Evolutionary conservation across 2,888 invertebrate species (phyloP).

Genomic region (Orthosia gothica): DNA sequence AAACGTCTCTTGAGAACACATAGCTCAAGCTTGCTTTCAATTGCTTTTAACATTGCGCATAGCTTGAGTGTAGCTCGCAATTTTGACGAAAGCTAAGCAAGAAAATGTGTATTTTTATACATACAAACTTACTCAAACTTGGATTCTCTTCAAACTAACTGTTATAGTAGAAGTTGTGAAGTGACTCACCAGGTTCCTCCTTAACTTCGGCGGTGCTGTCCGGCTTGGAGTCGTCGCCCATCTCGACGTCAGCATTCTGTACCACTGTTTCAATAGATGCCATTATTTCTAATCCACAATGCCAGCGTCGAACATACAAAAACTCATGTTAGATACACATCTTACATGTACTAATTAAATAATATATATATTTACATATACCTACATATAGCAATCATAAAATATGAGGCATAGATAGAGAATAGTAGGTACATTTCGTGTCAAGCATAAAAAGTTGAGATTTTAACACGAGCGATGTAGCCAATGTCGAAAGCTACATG

Average conservation of each 20-base stretch:
- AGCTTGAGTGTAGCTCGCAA: no score
- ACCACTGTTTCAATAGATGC: slow-evolving; percentile 97
- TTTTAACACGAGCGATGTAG: no score
- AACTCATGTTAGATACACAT: slow-evolving; percentile 83
- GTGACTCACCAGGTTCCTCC: slow-evolving; percentile 92
- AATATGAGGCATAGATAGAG: slow-evolving; percentile 39
- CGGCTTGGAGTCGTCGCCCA: slow-evolving; percentile 93
- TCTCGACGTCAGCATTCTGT: slow-evolving; percentile 93
- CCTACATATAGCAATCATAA: slow-evolving; percentile 56
- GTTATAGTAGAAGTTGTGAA: slow-evolving; percentile 1
- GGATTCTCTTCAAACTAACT: slow-evolving; percentile 23
- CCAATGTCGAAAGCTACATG: no score
- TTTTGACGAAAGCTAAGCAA: no score
- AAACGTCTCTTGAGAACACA: no score
- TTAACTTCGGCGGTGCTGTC: slow-evolving; percentile 93
- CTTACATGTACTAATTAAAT: slow-evolving; percentile 65
- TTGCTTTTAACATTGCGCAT: no score
- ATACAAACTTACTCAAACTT: not conserved
- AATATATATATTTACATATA: slow-evolving; percentile 53
- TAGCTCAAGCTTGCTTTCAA: no score
- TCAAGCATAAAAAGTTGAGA: no score
- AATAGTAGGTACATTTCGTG: not conserved
- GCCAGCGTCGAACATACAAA: slow-evolving; percentile 89
- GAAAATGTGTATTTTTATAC: not conserved
- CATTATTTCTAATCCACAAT: slow-evolving; percentile 93